Evolutionary conservation across 2,888 invertebrate species (phyloP).

Genomic region (Eucriotettix oculatus): DNA sequence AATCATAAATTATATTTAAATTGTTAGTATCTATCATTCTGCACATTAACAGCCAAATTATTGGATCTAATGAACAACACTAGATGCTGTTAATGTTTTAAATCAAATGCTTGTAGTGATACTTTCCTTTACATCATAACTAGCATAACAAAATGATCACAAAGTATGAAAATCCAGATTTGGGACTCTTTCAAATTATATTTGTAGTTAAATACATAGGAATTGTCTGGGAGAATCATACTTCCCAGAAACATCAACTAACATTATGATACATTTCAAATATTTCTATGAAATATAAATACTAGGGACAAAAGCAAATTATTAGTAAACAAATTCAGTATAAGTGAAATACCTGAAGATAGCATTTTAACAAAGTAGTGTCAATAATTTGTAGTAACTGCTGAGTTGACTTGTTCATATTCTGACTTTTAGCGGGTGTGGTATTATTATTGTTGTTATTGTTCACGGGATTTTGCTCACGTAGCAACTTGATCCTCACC

Average conservation of each 20-base stretch:
- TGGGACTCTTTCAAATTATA: no score
- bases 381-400: conserved; percentile 83
- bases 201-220: no score
- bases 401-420: conserved; percentile 31
- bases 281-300: background rate
- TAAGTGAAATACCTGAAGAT: conserved; percentile 53
- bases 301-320: background rate
- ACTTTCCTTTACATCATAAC: no score
- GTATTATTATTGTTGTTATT: background rate
- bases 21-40: no score
- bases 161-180: no score
- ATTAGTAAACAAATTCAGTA: background rate
- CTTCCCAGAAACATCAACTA: background rate
- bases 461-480: conserved; percentile 2
- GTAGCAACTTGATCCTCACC: conserved; percentile 18
- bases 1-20: no score
- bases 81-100: no score
- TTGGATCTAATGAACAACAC: no score
- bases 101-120: no score
- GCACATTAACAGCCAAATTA: no score
- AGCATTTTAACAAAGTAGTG: conserved; percentile 92
- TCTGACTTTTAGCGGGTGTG: background rate
- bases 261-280: background rate
- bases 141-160: no score
- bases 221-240: no score